Evolutionary conservation across 2,113 vertebrate species (phyloP), one percentile per base, ranked within the genome.

Genomic region (Nyctibius bracteatus): DNA sequence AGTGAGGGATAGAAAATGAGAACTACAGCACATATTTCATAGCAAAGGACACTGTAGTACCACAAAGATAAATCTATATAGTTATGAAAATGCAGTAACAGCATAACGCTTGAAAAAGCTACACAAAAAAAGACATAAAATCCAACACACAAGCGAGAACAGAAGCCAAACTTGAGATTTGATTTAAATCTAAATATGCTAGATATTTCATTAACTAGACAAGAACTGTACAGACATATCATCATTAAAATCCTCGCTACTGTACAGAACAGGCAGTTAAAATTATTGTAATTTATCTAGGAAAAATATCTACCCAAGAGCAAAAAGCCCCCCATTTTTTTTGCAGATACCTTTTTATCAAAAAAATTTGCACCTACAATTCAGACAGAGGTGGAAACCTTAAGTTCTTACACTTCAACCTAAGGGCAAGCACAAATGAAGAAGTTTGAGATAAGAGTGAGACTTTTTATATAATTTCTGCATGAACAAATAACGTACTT

Each of bases 201-300:
- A 72, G 66, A 41, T 84, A 86, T 91, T 90, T 94, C 81, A 81
- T 82, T 90, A 96, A 72, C 71, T 68, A 70, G 74, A 87, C 37
- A 73, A 61, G 59, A 82, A 88, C 44, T 30, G 35, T 65, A 75
- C 54, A 90, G 87, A 80, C 66, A 10, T 30, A 58, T 51, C 67
- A 61, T 84, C 70, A 90, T 90, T 92, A 83, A 95, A 94, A 81
- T 91, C 54, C 71, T 77, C 1, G 1, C 84, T 82, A 66, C 37
- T 62, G 63, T 71, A 77, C 35, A 73, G 71, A 94, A 82, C n/a
- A 77, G 47, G 65, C 70, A 81, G 43, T 73, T 78, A 86, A 88
- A 89, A 85, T 68, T 23, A 75, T 27, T 80, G n/a, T 65, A 75
- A 94, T 94, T 92, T 78, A 67, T 77, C 78, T 55, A n/a, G 22